These are phyloP conservation scores for Chlorops oryzae DNA, from an alignment of 1,140 invertebrate genomes.

Conservation along the genomic window DNA sequence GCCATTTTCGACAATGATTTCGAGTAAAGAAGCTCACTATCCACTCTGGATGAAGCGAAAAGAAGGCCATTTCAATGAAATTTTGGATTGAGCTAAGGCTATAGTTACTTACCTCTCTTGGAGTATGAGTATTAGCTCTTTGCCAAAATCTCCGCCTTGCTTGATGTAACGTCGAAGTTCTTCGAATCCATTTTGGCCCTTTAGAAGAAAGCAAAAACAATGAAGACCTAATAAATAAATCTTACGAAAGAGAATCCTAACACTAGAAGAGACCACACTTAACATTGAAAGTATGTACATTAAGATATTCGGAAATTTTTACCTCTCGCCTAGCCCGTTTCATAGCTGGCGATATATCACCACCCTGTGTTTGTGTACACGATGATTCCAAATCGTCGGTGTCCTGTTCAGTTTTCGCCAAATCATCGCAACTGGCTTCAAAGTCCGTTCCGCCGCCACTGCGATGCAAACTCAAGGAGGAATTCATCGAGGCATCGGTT, in stretches of 20 bases:
- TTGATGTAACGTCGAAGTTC: slow-evolving; percentile 86
- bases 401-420: background rate
- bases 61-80: background rate
- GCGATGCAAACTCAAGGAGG: background rate
- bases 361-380: slow-evolving; percentile 19
- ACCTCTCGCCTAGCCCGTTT: slow-evolving; percentile 5
- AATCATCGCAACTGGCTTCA: background rate
- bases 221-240: background rate
- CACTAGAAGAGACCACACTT: no score
- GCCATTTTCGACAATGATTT: slow-evolving; percentile 84
- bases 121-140: slow-evolving; percentile 78
- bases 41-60: slow-evolving; percentile 60
- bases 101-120: slow-evolving; percentile 81
- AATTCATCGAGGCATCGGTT: slow-evolving; percentile 2
- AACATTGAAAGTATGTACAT: background rate
- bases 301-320: background rate
- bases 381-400: slow-evolving; percentile 22
- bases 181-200: slow-evolving; percentile 90
- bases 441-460: background rate
- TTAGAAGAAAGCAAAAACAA: slow-evolving; percentile 22
- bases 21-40: slow-evolving; percentile 82
- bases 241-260: background rate
- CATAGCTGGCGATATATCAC: slow-evolving; percentile 26
- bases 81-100: background rate
- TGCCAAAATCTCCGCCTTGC: slow-evolving; percentile 89